Evolutionary conservation across 2,888 invertebrate genomes (phyloP).

Genomic region (Drosophila formosana): DNA sequence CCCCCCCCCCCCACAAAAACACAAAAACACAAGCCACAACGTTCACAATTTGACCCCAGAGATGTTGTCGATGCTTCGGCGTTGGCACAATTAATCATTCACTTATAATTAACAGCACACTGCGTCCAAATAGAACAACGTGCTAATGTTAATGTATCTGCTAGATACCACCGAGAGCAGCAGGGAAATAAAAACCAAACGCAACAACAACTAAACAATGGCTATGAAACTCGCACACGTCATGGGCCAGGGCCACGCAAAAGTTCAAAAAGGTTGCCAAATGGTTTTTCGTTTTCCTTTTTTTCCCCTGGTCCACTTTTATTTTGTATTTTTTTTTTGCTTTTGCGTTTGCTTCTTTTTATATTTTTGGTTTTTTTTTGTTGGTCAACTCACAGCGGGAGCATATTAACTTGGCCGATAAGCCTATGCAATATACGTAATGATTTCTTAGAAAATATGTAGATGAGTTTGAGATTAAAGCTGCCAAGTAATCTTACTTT

Average conservation of each 20-base stretch:
- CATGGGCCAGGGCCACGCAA: conserved; percentile 42
- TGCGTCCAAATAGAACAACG: conserved; percentile 74
- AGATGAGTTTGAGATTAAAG: conserved; percentile 1
- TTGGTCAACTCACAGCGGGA: conserved; percentile 44
- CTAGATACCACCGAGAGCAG: conserved; percentile 43
- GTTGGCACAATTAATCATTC: conserved; percentile 77
- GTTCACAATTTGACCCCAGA: conserved; percentile 50
- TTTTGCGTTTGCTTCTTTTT: not conserved
- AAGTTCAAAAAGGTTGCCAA: conserved; percentile 72
- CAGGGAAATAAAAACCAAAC: conserved; percentile 11
- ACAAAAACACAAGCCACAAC: conserved; percentile 49
- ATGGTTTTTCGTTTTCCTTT: conserved; percentile 50
- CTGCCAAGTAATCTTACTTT: not conserved
- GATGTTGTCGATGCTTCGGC: conserved; percentile 57
- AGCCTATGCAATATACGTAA: conserved; percentile 15
- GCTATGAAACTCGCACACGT: conserved; percentile 46
- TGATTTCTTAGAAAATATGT: conserved; percentile 22
- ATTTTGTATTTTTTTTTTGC: not conserved
- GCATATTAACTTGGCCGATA: conserved; percentile 32
- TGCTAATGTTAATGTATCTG: conserved; percentile 72
- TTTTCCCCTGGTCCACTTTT: conserved; percentile 22
- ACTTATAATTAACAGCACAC: conserved; percentile 76
- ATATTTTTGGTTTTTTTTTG: conserved; percentile 5
- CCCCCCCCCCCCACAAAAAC: not conserved
- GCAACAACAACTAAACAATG: conserved; percentile 16